Base-by-base conservation (phyloP, 2,888 invertebrate species). In the Aphrophora alni region DNA sequence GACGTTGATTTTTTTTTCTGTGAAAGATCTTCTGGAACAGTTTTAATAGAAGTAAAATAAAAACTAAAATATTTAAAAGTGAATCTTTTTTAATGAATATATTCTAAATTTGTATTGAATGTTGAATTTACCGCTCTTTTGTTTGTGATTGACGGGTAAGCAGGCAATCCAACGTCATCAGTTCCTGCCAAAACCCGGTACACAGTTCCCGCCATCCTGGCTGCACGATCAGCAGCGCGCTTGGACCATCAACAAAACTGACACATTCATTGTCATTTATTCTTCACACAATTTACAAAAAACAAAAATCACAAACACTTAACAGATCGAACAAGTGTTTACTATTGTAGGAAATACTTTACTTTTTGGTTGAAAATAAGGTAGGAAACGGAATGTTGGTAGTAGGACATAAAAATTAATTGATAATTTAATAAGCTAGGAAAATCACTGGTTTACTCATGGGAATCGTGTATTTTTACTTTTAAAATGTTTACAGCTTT, bases 181-280 rank as follows among this genome's bases (percentile, higher is more conserved):
- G 94, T 94, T 87, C 92, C 92, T 86, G 94, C 93, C 87, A 94
- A 92, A 89, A 95, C 92, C 83, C 95, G 92, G 91, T 93, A 94
- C 87, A 94, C 93, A 86, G 93, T 92, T 87, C 94, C 95, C 83
- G 94, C 94, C 86, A 94, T 93, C 88, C 95, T 91, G 87, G 94
- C 95, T 90, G 94, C 92, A 88, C 93, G 92, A 90, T 94, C 94
- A 87, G 94, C 94, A 87, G 94, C 93, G 88, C 92, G 93, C 94
- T 94, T 89, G 59, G 80, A 79, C 74, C 78, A 79, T 79, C 78
- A 79, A 79, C 78, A 79, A 79, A 79, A 79, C 78, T 79, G 78
- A 79, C 78, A 79, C 78, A 79, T 79, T 79, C 78, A 79, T 79
- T 79, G 78, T 59, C 68, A 79, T 79, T 79, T 74, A 24, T 28